These are phyloP conservation scores for Brassicogethes aeneus DNA, from an alignment of 2,888 invertebrate genomes.

Conservation along the genomic window DNA sequence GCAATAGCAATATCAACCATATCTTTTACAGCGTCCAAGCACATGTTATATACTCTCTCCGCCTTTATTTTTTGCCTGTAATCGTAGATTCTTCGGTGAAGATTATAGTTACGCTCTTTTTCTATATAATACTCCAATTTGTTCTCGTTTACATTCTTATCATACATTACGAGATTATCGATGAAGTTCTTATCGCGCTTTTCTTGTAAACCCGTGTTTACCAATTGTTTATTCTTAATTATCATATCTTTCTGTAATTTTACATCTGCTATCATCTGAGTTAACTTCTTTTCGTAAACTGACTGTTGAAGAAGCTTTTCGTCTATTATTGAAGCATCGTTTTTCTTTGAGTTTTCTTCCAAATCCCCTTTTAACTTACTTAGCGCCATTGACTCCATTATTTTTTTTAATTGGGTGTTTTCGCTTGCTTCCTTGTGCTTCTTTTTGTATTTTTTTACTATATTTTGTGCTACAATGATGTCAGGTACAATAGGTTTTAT, in stretches of 20 bases:
- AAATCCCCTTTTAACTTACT: background rate
- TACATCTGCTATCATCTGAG: constrained; percentile 53
- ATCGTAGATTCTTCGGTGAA: constrained; percentile 44
- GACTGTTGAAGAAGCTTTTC: constrained; percentile 52
- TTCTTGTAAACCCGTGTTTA: constrained; percentile 44
- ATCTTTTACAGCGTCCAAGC: constrained; percentile 46
- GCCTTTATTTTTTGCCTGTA: constrained; percentile 46
- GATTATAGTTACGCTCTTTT: constrained; percentile 42
- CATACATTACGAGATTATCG: constrained; percentile 22
- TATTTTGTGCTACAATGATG: constrained; percentile 35
- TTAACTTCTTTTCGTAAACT: constrained; percentile 57
- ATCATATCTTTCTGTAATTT: constrained; percentile 50
- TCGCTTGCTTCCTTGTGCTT: constrained; percentile 41
- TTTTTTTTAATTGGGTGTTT: constrained; percentile 11
- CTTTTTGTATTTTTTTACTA: constrained; percentile 43
- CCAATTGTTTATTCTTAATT: constrained; percentile 44
- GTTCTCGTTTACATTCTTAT: constrained; percentile 21
- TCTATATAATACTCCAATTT: constrained; percentile 37
- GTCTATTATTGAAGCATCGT: constrained; percentile 45
- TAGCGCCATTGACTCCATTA: constrained; percentile 31
- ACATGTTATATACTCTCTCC: constrained; percentile 44
- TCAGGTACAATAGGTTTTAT: constrained; percentile 21
- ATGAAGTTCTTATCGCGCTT: constrained; percentile 44
- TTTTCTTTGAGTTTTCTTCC: constrained; percentile 30
- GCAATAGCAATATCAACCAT: constrained; percentile 48